Base-by-base conservation (phyloP, 2,113 vertebrate species). In the Pseudois nayaur region DNA sequence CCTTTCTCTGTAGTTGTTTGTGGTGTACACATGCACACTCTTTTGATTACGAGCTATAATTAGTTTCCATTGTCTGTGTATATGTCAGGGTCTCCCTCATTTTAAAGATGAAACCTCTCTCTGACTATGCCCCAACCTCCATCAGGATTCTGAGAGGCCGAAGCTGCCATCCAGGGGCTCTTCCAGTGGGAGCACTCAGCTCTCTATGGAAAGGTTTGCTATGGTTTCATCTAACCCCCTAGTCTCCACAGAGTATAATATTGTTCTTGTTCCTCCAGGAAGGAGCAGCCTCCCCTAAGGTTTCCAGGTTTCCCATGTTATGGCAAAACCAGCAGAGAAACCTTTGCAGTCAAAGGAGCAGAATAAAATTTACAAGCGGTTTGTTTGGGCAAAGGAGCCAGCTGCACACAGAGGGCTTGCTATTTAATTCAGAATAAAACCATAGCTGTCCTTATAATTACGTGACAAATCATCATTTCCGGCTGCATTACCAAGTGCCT, bases 231-330 rank as follows among this genome's bases (percentile, higher is more conserved):
- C 98, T 96, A 97, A 33, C 52, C 78, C 97, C 93, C 78, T 95
- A 54, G 60, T 95, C 92, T 94, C 7, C 96, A 86, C 84, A 94
- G 86, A 67, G 90, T 97, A 97, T 87, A 94, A 84, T 97, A 95
- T 95, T 97, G 60, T 97, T 88, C 85, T 52, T 98, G 95, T 98
- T 97, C 96, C 93, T 98, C 74, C 85, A 95, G 60, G 96, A 98
- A 98, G 94, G 60, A 87, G 64, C 97, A 94, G 89, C 86, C 96
- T 98, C 60, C 92, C 21, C 62, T 97, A 55, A 55, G 90, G 89
- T 97, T 97, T 96, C 97, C 93, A 94, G 98, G 57, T 97, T 98
- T 97, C 97, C 95, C 94, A 71, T 76, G 90, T 84, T 93, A 48
- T 4, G 6, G 94, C 95, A 98, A 96, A 98, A 96, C 67, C 23